These are phyloP conservation scores for Apistogramma diplotaenia DNA, from an alignment of 2,113 vertebrate species.

Conservation along the genomic window DNA sequence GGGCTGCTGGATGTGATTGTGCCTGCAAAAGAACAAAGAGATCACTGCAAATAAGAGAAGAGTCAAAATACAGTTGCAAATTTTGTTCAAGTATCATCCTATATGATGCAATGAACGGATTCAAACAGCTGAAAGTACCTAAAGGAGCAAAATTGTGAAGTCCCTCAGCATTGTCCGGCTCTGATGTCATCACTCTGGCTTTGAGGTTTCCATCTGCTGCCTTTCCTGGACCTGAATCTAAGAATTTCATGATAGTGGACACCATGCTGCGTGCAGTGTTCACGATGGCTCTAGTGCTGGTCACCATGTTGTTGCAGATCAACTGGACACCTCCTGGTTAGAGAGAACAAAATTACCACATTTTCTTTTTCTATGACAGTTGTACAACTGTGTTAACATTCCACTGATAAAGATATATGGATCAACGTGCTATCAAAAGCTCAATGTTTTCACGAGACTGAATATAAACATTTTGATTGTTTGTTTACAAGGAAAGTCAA, in stretches of 20 bases:
- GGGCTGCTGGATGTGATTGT: slow-evolving; percentile 99
- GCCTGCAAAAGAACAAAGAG: slow-evolving; percentile 71
- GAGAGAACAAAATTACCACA: background rate
- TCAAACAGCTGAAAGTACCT: slow-evolving; percentile 70
- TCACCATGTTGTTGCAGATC: slow-evolving; percentile 99
- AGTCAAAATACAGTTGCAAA: background rate
- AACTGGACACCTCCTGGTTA: slow-evolving; percentile 92
- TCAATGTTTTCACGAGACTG: background rate
- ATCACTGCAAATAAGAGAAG: background rate
- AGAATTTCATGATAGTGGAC: slow-evolving; percentile 99
- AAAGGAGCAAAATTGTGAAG: slow-evolving; percentile 98
- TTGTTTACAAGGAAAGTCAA: background rate
- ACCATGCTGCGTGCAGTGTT: slow-evolving; percentile 99
- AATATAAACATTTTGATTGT: too few species aligned
- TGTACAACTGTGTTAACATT: background rate
- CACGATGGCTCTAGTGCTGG: slow-evolving; percentile 96
- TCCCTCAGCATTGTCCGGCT: slow-evolving; percentile 96
- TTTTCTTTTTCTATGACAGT: background rate
- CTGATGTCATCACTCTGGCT: slow-evolving; percentile 92
- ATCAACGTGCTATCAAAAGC: background rate
- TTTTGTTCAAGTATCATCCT: background rate
- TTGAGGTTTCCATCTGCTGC: slow-evolving; percentile 90
- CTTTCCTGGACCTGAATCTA: slow-evolving; percentile 95
- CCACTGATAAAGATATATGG: background rate
- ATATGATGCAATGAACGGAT: background rate